Evolutionary conservation across 2,888 invertebrate genomes (phyloP).

Genomic region (Melinaea menophilus): DNA sequence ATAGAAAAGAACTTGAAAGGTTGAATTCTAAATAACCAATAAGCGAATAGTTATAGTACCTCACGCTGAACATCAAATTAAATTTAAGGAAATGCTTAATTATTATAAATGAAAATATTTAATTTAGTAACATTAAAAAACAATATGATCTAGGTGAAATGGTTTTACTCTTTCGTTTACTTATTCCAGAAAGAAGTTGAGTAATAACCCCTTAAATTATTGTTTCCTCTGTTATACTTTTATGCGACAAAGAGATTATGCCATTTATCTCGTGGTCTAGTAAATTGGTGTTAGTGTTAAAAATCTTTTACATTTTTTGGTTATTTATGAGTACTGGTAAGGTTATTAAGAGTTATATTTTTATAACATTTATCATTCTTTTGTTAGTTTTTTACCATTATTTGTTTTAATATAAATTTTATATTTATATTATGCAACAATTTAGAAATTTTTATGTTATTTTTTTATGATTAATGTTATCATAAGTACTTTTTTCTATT

Average conservation of each 20-base stretch:
- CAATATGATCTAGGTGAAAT: slow-evolving; percentile 55
- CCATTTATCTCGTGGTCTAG: slow-evolving; percentile 60
- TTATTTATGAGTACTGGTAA: slow-evolving; percentile 16
- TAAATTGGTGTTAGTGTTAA: slow-evolving; percentile 50
- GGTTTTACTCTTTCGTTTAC: slow-evolving; percentile 25
- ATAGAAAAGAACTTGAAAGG: too few relatives aligned
- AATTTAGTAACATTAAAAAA: slow-evolving; percentile 34
- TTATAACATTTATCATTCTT: background rate
- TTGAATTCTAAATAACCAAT: too few relatives aligned
- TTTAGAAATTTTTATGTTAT: too few relatives aligned
- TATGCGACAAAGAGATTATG: slow-evolving; percentile 67
- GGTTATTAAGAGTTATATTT: slow-evolving; percentile 8
- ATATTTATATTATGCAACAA: too few relatives aligned
- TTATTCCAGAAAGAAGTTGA: slow-evolving; percentile 54
- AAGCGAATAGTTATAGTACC: too few relatives aligned
- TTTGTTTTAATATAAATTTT: too few relatives aligned
- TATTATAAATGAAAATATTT: too few relatives aligned
- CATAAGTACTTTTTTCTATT: too few relatives aligned
- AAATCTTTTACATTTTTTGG: slow-evolving; percentile 37
- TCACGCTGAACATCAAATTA: too few relatives aligned
- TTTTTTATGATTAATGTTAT: too few relatives aligned
- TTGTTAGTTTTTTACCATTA: too few relatives aligned
- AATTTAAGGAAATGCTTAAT: too few relatives aligned
- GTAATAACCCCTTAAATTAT: slow-evolving; percentile 70
- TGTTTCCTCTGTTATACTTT: slow-evolving; percentile 65